Evolutionary conservation across 2,797 vertebrate genomes (phyloP).

Genomic region (Crocodylus rhombifer): DNA sequence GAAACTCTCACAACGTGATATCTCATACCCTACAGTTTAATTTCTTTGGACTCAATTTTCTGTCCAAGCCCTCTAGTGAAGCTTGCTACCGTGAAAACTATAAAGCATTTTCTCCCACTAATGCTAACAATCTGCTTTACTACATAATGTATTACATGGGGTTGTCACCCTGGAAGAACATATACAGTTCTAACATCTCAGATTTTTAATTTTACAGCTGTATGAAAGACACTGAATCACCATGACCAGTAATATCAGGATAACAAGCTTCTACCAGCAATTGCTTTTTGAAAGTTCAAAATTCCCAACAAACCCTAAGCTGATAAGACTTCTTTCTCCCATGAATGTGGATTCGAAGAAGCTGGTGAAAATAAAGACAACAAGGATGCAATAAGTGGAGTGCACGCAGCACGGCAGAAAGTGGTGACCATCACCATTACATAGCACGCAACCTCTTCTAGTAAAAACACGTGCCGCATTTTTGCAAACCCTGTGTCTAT

Average conservation of each 20-base stretch:
- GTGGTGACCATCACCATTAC: not conserved
- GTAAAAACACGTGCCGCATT: not conserved
- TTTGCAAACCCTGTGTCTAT: not conserved
- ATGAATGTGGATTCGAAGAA: slow-evolving; percentile 30
- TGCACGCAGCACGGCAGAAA: not conserved
- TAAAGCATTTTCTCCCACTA: not conserved
- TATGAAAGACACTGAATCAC: not conserved
- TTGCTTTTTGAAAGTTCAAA: not conserved
- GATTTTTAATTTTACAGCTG: not conserved
- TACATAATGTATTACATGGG: not conserved
- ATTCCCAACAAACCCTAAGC: not conserved
- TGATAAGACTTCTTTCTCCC: not conserved
- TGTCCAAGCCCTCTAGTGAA: not conserved
- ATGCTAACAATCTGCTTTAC: not conserved
- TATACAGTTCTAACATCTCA: not conserved
- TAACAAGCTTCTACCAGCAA: not conserved
- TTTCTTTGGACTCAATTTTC: not conserved
- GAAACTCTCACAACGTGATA: not conserved
- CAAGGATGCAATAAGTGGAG: not conserved
- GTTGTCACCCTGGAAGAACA: not conserved
- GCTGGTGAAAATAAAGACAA: slow-evolving; percentile 3
- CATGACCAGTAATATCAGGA: not conserved
- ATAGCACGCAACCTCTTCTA: not conserved
- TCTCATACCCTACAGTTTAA: not conserved
- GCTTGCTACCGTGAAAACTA: not conserved